These are phyloP conservation scores for Heliconius charithonia DNA, from an alignment of 2,888 invertebrate species.

Conservation along the genomic window DNA sequence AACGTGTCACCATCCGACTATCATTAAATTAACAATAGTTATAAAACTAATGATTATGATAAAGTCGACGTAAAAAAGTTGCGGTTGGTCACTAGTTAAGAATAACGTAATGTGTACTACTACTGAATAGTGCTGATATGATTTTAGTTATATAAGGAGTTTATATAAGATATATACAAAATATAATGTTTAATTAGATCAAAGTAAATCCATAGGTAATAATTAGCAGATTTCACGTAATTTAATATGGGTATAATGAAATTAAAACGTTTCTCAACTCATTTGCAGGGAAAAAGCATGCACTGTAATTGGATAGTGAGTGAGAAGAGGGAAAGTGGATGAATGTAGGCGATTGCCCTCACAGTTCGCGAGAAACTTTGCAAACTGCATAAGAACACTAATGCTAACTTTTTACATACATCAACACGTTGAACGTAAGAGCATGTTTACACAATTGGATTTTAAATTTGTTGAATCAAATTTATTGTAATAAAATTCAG, in stretches of 20 bases:
- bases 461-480: slow-evolving; percentile 8
- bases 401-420: slow-evolving; percentile 30
- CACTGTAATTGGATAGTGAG: slow-evolving; percentile 44
- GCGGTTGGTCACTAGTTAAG: no score
- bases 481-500: slow-evolving; percentile 16
- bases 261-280: slow-evolving; percentile 36
- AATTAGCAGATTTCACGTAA: slow-evolving; percentile 35
- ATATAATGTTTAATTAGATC: neutral
- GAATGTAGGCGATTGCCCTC: slow-evolving; percentile 39
- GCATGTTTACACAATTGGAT: slow-evolving; percentile 22
- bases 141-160: neutral
- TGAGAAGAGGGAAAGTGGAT: slow-evolving; percentile 46
- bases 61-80: neutral
- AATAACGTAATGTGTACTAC: no score
- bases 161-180: slow-evolving; percentile 9
- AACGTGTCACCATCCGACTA: no score
- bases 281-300: slow-evolving; percentile 42
- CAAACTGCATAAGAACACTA: slow-evolving; percentile 37
- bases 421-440: slow-evolving; percentile 13
- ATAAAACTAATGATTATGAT: neutral
- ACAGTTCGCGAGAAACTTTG: slow-evolving; percentile 38
- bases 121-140: no score
- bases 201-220: slow-evolving; percentile 27
- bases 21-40: no score
- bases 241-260: no score